phyloP scores from a whole-genome alignment of 2,888 invertebrate genomes.

The Lithophane leautieri region DNA sequence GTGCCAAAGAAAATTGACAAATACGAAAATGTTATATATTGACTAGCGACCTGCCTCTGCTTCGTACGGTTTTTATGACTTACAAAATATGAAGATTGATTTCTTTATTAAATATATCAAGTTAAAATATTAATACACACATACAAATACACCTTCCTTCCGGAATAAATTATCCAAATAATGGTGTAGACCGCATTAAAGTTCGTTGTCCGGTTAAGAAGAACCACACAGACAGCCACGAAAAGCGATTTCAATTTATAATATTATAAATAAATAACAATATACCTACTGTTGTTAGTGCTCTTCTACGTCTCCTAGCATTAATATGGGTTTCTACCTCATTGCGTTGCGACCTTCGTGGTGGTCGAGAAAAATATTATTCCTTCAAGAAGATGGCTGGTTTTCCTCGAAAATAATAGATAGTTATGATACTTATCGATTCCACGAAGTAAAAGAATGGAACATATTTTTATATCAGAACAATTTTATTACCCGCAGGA shows the following conservation, averaged over 20 bases:
- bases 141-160: no score
- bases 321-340: background rate
- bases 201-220: no score
- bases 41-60: no score
- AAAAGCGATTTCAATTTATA: no score
- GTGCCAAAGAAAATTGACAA: background rate
- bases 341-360: background rate
- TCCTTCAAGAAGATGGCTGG: background rate
- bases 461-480: background rate
- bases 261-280: no score
- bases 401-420: slow-evolving; percentile 4
- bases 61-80: no score
- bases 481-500: background rate
- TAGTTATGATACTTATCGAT: background rate
- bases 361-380: background rate
- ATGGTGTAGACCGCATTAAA: no score
- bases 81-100: no score
- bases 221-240: no score
- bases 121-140: no score
- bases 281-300: background rate
- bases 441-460: slow-evolving; percentile 1
- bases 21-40: background rate
- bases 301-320: background rate
- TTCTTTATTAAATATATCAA: no score
- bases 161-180: no score